phyloP scores from a whole-genome alignment of 2,888 invertebrate genomes.

The Ormia ochracea region DNA sequence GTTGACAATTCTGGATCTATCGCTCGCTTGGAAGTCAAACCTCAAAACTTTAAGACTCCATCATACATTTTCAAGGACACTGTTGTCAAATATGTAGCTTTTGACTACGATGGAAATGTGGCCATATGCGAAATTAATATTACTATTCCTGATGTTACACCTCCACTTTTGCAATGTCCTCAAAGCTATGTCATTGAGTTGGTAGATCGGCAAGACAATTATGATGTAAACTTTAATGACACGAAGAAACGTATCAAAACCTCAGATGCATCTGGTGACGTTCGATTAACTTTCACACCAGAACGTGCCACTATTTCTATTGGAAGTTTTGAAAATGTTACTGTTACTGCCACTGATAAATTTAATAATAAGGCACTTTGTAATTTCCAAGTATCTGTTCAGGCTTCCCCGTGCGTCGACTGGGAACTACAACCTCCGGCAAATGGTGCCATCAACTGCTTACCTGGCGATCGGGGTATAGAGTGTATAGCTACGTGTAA shows the following conservation, averaged over 20 bases:
- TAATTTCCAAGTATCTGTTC: slow-evolving; percentile 94
- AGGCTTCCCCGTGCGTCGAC: slow-evolving; percentile 95
- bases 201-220: slow-evolving; percentile 92
- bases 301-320: slow-evolving; percentile 90
- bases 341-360: slow-evolving; percentile 91
- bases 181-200: slow-evolving; percentile 96
- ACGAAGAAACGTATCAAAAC: slow-evolving; percentile 89
- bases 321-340: slow-evolving; percentile 93
- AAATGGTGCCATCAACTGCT: slow-evolving; percentile 91
- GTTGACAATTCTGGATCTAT: slow-evolving; percentile 97
- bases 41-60: slow-evolving; percentile 92
- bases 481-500: slow-evolving; percentile 94
- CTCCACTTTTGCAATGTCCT: slow-evolving; percentile 92
- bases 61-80: slow-evolving; percentile 92
- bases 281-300: slow-evolving; percentile 87
- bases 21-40: slow-evolving; percentile 93
- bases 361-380: slow-evolving; percentile 93
- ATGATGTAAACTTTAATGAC: slow-evolving; percentile 93
- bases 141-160: slow-evolving; percentile 94
- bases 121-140: slow-evolving; percentile 98
- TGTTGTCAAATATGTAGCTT: slow-evolving; percentile 95
- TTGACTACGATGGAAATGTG: slow-evolving; percentile 97
- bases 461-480: slow-evolving; percentile 87
- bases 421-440: slow-evolving; percentile 95
- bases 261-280: slow-evolving; percentile 92